Base-by-base conservation (phyloP, 2,888 invertebrate genomes). In the Rambutsinella grinnellia region DNA sequence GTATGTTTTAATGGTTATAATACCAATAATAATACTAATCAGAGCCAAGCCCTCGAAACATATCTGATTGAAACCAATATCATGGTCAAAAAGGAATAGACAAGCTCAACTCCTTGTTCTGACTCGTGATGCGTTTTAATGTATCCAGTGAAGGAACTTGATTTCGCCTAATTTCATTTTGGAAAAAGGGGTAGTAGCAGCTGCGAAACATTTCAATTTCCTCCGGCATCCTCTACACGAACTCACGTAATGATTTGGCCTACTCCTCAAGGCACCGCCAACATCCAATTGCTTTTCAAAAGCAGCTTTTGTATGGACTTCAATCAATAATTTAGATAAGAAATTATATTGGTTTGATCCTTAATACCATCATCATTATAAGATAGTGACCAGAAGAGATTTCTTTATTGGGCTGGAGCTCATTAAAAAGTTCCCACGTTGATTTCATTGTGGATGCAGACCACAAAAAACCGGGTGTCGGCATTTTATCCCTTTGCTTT, bases 371-470 rank as follows among this genome's bases (percentile, higher is more conserved):
- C n/a, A n/a, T 36, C 23, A 26, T n/a, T n/a, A 23, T 26, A 19
- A 66, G 19, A 56, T 60, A 56, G 60, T 68, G 49, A 60, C 60
- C 60, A 51, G 27, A 58, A 51, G 44, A 54, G n/a, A n/a, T n/a
- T n/a, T n/a, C n/a, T n/a, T 54, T 46, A 26, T 46, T 46, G 19
- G 47, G 51, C 46, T 56, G 57, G 24, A 56, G 67, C 56, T 67
- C 67, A 67, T 67, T 67, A 67, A 67, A n/a, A 57, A 46, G 56
- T 67, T 67, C 57, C 67, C 67, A 67, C 57, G 47, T 15, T 8
- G 46, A 36, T 3, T 26, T 58, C 21, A 17, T 36, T 57, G 10
- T 27, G n/a, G n/a, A 8, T 8, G 1, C 19, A 6, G 46, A n/a
- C 17, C 24, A 10, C 19, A n/a, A 15, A 23, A 5, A 10, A 56